Conservation (phyloP, 2,113 vertebrate species). For the Perognathus longimembris region DNA sequence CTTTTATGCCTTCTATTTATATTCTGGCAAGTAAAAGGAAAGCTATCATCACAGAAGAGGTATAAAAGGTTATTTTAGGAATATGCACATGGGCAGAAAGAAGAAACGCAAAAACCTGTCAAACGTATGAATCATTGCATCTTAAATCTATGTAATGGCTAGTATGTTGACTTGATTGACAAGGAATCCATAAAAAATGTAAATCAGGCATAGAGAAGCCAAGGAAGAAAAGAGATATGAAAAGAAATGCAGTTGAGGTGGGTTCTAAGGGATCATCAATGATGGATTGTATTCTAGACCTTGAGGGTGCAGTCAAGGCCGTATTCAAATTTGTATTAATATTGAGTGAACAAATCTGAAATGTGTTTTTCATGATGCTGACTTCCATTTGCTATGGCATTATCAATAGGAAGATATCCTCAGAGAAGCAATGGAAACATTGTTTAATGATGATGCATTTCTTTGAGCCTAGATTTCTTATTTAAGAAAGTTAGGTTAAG, state of each 20-base stretch:
- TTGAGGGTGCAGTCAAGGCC: background rate
- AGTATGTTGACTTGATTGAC: conserved; percentile 9
- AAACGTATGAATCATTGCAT: conserved; percentile 31
- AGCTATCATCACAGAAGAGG: background rate
- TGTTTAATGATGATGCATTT: background rate
- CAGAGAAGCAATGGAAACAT: background rate
- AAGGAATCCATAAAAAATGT: conserved; percentile 45
- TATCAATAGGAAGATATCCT: background rate
- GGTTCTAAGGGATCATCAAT: background rate
- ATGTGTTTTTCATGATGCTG: background rate
- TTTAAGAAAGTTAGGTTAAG: background rate
- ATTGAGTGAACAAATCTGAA: conserved; percentile 5
- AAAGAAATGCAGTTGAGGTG: background rate
- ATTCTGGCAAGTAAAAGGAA: conserved; percentile 18
- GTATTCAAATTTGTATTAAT: background rate
- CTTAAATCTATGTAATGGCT: background rate
- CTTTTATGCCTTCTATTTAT: conserved; percentile 42
- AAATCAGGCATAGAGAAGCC: conserved; percentile 7
- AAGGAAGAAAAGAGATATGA: background rate
- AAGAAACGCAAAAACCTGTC: conserved; percentile 20
- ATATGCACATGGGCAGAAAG: background rate
- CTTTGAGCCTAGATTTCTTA: background rate
- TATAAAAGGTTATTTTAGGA: conserved; percentile 16
- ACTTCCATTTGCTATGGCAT: background rate
- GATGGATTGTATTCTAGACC: background rate